Conservation (phyloP, 2,113 vertebrate genomes). For the Capreolus pygargus region DNA sequence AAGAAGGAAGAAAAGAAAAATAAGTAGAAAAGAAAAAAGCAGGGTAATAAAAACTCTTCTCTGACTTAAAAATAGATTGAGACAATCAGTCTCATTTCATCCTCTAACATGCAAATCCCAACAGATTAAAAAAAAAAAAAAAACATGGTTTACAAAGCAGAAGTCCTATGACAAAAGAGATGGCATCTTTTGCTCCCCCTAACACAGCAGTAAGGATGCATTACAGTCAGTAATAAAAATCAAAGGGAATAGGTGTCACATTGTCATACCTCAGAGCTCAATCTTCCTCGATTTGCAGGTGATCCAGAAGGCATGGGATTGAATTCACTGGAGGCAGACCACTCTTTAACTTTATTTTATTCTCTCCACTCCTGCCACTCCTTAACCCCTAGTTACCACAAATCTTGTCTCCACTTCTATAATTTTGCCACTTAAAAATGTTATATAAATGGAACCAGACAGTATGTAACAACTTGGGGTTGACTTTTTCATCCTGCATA, state of each 20-base stretch:
- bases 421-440: slow-evolving; percentile 15
- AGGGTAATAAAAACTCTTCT: neutral
- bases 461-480: neutral
- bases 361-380: neutral
- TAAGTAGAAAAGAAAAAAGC: neutral
- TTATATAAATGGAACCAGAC: neutral
- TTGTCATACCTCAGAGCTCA: neutral
- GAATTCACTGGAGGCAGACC: neutral
- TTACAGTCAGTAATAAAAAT: neutral
- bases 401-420: neutral
- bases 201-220: neutral
- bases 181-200: neutral
- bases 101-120: neutral
- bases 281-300: neutral
- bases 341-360: neutral
- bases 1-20: neutral
- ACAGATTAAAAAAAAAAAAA: neutral
- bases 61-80: neutral
- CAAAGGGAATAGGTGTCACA: neutral
- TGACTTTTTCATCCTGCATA: neutral
- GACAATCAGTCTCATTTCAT: neutral
- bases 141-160: neutral
- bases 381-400: neutral
- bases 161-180: neutral
- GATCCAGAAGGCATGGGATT: neutral